phyloP scores from a whole-genome alignment of 2,113 vertebrate genomes.

The Chunga burmeisteri region DNA sequence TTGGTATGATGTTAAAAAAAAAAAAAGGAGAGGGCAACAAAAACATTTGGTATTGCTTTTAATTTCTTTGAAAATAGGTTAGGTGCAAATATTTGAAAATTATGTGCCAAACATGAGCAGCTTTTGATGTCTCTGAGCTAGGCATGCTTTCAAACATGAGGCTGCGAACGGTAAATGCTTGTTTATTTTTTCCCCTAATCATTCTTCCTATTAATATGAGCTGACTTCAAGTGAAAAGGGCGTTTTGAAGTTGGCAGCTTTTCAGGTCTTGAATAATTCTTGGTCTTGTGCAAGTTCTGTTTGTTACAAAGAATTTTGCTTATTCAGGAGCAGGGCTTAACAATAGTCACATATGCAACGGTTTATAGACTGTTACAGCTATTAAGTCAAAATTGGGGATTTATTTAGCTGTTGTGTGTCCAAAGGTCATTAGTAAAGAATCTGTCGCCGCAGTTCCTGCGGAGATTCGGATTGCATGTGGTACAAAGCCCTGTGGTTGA shows the following conservation, averaged over 20 bases:
- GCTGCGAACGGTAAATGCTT: not conserved
- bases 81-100: not conserved
- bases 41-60: not conserved
- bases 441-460: not conserved
- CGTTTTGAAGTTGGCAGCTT: not conserved
- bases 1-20: not conserved
- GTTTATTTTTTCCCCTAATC: not conserved
- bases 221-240: not conserved
- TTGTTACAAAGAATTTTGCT: not conserved
- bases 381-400: not conserved
- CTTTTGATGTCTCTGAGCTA: not conserved
- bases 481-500: not conserved
- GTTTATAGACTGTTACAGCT: not conserved
- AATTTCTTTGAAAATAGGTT: not conserved
- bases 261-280: not conserved
- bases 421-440: not conserved
- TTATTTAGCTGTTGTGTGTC: not conserved
- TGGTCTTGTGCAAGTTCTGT: not conserved
- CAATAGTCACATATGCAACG: not conserved
- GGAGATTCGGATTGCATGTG: not conserved
- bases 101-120: not conserved
- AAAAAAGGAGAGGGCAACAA: not conserved
- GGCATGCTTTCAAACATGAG: not conserved
- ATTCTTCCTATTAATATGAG: not conserved
- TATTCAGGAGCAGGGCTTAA: not conserved